These are phyloP conservation scores for Thymallus thymallus DNA, from an alignment of 2,113 vertebrate genomes.

Conservation along the genomic window DNA sequence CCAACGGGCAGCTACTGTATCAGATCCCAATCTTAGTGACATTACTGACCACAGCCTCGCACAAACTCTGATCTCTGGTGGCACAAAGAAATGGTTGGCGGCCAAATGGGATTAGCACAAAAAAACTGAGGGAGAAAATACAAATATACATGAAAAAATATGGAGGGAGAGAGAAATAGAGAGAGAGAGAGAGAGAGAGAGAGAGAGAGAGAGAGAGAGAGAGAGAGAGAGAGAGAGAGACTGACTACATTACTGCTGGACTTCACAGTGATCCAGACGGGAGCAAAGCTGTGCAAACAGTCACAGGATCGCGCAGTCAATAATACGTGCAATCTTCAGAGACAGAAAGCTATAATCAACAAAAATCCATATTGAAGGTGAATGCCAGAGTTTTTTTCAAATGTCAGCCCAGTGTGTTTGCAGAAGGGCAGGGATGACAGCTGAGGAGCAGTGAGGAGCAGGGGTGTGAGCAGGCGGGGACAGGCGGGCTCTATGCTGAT, in stretches of 20 bases:
- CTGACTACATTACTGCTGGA: slow-evolving; percentile 58
- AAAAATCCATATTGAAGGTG: slow-evolving; percentile 77
- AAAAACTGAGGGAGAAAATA: slow-evolving; percentile 43
- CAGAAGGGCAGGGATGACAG: slow-evolving; percentile 76
- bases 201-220: background rate
- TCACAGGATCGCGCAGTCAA: slow-evolving; percentile 75
- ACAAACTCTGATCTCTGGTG: slow-evolving; percentile 68
- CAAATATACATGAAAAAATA: slow-evolving; percentile 35
- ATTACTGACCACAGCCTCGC: slow-evolving; percentile 64
- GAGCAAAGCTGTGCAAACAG: slow-evolving; percentile 74
- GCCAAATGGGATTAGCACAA: slow-evolving; percentile 55
- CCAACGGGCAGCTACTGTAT: slow-evolving; percentile 67
- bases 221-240: slow-evolving; percentile 53
- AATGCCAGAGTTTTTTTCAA: slow-evolving; percentile 77
- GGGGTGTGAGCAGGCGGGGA: slow-evolving; percentile 38
- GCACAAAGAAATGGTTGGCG: slow-evolving; percentile 58
- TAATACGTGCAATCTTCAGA: slow-evolving; percentile 73
- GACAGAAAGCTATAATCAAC: slow-evolving; percentile 75
- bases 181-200: slow-evolving; percentile 32
- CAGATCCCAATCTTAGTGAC: slow-evolving; percentile 74
- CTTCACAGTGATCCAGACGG: slow-evolving; percentile 53
- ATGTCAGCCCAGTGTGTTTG: slow-evolving; percentile 76
- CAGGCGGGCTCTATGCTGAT: slow-evolving; percentile 59
- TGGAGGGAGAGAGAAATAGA: slow-evolving; percentile 22
- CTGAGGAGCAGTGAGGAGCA: slow-evolving; percentile 58